A percentile compares a stretch with the other conserved stretches of the same genome.
Evolutionary conservation across 2,113 vertebrate species (phyloP).

Genomic region (Trachemys scripta): DNA sequence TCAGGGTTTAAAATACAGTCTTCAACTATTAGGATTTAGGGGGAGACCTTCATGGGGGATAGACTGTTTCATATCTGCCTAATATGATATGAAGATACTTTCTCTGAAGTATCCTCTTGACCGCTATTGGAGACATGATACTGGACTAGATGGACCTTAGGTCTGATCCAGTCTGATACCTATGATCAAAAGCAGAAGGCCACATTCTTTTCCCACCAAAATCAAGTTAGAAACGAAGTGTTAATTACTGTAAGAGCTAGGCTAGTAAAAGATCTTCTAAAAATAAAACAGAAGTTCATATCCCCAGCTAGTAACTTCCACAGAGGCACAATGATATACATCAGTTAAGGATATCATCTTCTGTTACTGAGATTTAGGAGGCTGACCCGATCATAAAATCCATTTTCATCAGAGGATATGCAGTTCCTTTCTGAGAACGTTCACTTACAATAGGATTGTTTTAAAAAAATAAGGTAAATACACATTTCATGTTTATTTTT

Average conservation of each 20-base stretch:
- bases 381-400: neutral
- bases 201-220: neutral
- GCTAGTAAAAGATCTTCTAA: neutral
- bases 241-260: neutral
- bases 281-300: neutral
- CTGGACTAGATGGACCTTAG: neutral
- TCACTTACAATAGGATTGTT: neutral
- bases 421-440: neutral
- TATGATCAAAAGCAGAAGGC: neutral
- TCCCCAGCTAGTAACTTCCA: neutral
- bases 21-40: slow-evolving; percentile 37
- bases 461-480: neutral
- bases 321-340: accelerated
- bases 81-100: neutral
- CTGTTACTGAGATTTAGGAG: neutral
- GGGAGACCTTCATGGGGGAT: neutral
- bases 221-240: neutral
- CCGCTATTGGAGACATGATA: slow-evolving; percentile 46
- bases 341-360: neutral
- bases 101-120: slow-evolving; percentile 33
- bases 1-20: slow-evolving; percentile 51
- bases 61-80: neutral
- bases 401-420: neutral
- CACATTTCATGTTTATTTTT: neutral
- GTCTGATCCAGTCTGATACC: slow-evolving; percentile 13